Percentiles rank a stretch among this genome's conserved stretches.
Evolutionary conservation across 35 echinoderm and acorn worm species (phyloP).

Genomic region (Apostichopus californicus): DNA sequence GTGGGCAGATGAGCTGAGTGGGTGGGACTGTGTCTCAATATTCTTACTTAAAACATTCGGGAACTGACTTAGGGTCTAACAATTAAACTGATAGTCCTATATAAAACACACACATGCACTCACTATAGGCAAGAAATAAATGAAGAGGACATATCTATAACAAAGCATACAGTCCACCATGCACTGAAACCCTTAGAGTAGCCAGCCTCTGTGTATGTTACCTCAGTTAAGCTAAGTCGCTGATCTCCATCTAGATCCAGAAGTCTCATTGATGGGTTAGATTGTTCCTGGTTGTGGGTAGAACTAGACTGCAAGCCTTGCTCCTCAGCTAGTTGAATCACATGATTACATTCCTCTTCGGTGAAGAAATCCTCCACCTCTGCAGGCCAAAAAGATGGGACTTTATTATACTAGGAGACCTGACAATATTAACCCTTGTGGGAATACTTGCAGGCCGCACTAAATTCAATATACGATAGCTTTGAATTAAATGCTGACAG

Average conservation of each 20-base stretch:
- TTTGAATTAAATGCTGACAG: too few relatives aligned
- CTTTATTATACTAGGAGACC: too few relatives aligned
- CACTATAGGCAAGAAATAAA: too few relatives aligned
- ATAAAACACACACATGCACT: too few relatives aligned
- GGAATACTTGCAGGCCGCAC: too few relatives aligned
- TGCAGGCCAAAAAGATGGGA: slow-evolving; percentile 23
- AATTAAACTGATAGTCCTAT: too few relatives aligned
- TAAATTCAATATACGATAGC: too few relatives aligned
- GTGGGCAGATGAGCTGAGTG: too few relatives aligned
- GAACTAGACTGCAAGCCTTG: slow-evolving; percentile 69
- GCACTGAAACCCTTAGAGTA: background rate
- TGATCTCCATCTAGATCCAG: slow-evolving; percentile 74
- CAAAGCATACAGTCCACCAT: background rate
- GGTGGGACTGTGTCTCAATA: too few relatives aligned
- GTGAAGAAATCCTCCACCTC: slow-evolving; percentile 91
- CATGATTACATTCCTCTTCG: slow-evolving; percentile 74
- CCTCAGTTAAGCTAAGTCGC: slow-evolving; percentile 71
- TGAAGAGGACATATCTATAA: background rate
- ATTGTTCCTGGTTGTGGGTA: slow-evolving; percentile 47
- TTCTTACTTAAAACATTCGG: too few relatives aligned
- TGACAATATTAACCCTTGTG: too few relatives aligned
- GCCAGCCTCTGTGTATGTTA: background rate
- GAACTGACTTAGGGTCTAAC: too few relatives aligned
- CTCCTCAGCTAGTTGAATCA: slow-evolving; percentile 75
- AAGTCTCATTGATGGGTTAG: slow-evolving; percentile 47